phyloP scores from a whole-genome alignment of 2,113 vertebrate genomes.

The Prinia subflava region DNA sequence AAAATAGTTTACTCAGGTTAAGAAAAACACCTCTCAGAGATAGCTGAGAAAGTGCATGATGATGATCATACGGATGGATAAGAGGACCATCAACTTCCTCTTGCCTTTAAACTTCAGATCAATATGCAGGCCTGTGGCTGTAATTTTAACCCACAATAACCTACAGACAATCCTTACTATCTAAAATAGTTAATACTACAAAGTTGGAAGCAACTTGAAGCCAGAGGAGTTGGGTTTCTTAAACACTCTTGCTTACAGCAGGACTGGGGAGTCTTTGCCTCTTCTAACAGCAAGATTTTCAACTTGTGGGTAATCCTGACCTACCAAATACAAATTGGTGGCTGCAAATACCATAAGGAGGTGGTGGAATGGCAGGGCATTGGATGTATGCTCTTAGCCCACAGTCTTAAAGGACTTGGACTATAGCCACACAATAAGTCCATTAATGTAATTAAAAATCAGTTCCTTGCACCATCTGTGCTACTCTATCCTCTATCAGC shows the following conservation, averaged over 20 bases:
- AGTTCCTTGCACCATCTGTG: background rate
- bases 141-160: background rate
- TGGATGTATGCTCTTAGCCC: background rate
- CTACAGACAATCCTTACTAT: background rate
- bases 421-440: background rate
- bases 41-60: background rate
- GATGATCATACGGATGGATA: background rate
- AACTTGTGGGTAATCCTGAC: background rate
- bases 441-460: background rate
- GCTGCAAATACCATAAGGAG: background rate
- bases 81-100: background rate
- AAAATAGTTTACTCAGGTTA: background rate
- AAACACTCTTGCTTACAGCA: background rate
- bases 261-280: background rate
- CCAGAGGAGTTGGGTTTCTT: rapidly evolving
- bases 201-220: background rate
- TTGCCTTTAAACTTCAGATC: background rate
- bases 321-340: background rate
- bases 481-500: background rate
- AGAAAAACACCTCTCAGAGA: background rate
- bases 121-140: background rate
- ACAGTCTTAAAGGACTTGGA: background rate
- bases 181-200: background rate
- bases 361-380: background rate
- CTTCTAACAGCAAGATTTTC: background rate